Percentiles rank a stretch among this genome's conserved stretches.
phyloP scores from a whole-genome alignment of 2,797 vertebrate species.

The Sciaenops ocellatus region DNA sequence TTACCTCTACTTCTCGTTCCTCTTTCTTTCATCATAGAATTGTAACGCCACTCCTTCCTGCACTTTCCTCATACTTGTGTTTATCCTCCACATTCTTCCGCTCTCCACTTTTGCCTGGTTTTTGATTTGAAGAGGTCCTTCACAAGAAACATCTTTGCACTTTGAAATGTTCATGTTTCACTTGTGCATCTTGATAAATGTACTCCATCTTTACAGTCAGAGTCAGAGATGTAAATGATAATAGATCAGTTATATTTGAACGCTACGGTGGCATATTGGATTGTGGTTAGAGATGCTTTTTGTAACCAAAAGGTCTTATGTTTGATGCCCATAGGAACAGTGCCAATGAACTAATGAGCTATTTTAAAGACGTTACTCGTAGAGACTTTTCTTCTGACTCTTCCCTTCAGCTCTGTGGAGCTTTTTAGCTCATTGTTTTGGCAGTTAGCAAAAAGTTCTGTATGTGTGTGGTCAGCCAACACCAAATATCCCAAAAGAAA shows the following conservation, averaged over 20 bases:
- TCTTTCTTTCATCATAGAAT: conserved; percentile 7
- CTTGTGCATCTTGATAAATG: conserved; percentile 39
- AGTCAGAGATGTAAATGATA: conserved; percentile 47
- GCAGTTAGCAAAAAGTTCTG: background rate
- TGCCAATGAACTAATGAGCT: background rate
- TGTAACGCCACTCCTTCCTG: background rate
- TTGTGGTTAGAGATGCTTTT: background rate
- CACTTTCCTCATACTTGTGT: background rate
- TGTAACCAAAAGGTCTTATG: background rate
- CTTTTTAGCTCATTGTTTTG: background rate
- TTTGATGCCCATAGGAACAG: background rate
- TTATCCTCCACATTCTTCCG: background rate
- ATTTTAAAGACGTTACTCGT: too few species aligned
- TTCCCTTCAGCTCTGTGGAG: background rate
- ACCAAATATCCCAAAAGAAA: too few species aligned
- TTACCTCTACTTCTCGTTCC: conserved; percentile 10
- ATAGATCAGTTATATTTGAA: conserved; percentile 39
- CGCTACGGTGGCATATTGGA: conserved; percentile 23
- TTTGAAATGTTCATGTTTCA: conserved; percentile 36
- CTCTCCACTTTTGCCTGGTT: conserved; percentile 14
- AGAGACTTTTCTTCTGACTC: background rate
- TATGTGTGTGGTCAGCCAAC: too few species aligned
- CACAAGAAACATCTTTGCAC: conserved; percentile 36
- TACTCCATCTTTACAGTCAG: conserved; percentile 27
- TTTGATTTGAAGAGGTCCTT: conserved; percentile 19